A percentile compares a stretch with the other conserved stretches of the same genome.
Evolutionary conservation across 2,888 invertebrate species (phyloP).

Genomic region (Crematogaster levior): DNA sequence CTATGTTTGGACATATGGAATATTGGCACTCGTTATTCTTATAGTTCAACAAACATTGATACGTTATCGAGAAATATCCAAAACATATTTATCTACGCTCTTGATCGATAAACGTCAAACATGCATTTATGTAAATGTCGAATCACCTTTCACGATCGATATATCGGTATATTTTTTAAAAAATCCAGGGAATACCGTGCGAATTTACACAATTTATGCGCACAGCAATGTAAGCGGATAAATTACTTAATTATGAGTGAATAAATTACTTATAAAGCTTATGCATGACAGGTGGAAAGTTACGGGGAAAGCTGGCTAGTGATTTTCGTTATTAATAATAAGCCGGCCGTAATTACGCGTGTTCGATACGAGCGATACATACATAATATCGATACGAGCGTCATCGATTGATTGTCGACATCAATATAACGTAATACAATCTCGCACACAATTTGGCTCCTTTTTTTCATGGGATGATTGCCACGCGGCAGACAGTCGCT

Average conservation of each 20-base stretch:
- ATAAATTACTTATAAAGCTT: conserved; percentile 32
- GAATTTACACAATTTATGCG: conserved; percentile 5
- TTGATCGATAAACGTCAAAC: conserved; percentile 5
- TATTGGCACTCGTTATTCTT: not conserved
- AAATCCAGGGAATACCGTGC: not conserved
- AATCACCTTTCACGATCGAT: not conserved
- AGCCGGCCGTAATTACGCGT: conserved; percentile 11
- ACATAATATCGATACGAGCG: conserved; percentile 41
- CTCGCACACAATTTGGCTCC: conserved; percentile 57
- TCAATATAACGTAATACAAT: conserved; percentile 62
- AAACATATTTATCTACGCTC: not conserved
- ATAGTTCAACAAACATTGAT: not conserved
- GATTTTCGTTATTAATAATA: conserved; percentile 44
- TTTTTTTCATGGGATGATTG: not conserved
- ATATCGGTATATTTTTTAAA: not conserved
- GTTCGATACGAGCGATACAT: not conserved
- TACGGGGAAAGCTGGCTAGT: not conserved
- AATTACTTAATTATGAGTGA: too few species aligned
- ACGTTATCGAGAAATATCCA: not conserved
- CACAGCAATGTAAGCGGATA: conserved; percentile 2
- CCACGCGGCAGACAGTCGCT: conserved; percentile 4
- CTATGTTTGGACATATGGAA: conserved; percentile 34
- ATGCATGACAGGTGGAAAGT: not conserved
- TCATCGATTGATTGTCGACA: conserved; percentile 65
- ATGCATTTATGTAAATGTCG: not conserved